Conservation (phyloP, 2,113 vertebrate species). For the Nycticebus coucang region DNA sequence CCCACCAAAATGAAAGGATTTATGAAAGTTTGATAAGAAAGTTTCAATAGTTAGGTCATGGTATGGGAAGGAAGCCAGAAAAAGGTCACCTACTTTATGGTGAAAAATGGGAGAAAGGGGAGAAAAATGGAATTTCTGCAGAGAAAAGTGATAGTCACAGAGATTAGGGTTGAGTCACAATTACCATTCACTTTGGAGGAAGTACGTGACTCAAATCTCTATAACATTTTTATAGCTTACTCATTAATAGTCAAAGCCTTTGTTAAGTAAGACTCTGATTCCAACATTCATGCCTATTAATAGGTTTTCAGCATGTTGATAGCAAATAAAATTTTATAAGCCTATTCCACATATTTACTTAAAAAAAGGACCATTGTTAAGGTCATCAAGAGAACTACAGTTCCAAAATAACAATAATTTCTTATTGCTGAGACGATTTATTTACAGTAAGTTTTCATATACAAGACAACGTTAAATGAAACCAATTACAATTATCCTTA, state of each 20-base stretch:
- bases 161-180: slow-evolving; percentile 3
- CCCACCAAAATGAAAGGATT: background rate
- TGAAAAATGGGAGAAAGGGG: too few relatives aligned
- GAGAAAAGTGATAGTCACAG: background rate
- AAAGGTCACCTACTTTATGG: background rate
- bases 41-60: background rate
- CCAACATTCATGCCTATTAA: background rate
- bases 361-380: slow-evolving; percentile 47
- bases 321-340: slow-evolving; percentile 54
- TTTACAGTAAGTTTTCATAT: background rate
- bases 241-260: background rate
- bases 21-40: background rate
- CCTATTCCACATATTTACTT: slow-evolving; percentile 47
- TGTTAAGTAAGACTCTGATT: slow-evolving; percentile 31
- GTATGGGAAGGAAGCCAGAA: background rate
- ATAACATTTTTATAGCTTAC: background rate
- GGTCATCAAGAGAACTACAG: slow-evolving; percentile 6
- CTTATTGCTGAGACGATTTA: slow-evolving; percentile 37
- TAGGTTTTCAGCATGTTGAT: slow-evolving; percentile 19
- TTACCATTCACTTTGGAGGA: slow-evolving; percentile 2
- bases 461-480: slow-evolving; percentile 29
- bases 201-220: background rate
- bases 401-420: slow-evolving; percentile 28
- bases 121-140: background rate
- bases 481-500: background rate